phyloP scores from a whole-genome alignment of 1,140 invertebrate genomes.

The Phthorimaea operculella region DNA sequence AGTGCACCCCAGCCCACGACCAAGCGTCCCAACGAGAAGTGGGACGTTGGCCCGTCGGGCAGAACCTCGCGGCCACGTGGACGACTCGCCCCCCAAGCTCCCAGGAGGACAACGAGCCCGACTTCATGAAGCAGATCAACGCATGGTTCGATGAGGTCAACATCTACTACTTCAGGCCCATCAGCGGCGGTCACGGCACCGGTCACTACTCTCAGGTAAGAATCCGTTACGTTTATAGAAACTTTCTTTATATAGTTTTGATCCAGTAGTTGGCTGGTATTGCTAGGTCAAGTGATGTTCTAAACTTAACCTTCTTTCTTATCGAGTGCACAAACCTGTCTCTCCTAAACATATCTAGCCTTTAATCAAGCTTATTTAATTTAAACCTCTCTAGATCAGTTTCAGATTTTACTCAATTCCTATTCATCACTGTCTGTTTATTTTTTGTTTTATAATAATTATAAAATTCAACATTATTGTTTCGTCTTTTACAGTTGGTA shows the following conservation, averaged over 20 bases:
- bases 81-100: conserved; percentile 73
- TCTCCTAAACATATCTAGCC: no score
- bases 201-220: conserved; percentile 86
- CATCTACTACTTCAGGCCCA: conserved; percentile 74
- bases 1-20: conserved; percentile 82
- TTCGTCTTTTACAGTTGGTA: conserved; percentile 71
- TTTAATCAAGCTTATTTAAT: no score
- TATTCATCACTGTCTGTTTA: no score
- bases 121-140: conserved; percentile 79
- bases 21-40: conserved; percentile 57
- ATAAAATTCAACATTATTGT: no score
- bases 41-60: conserved; percentile 82
- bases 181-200: conserved; percentile 73
- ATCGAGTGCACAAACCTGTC: no score
- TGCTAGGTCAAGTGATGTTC: no score
- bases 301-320: no score
- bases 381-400: no score
- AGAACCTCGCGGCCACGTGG: conserved; percentile 85
- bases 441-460: no score
- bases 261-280: no score
- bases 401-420: no score
- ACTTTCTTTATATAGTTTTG: no score
- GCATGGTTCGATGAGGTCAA: conserved; percentile 86
- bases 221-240: background rate
- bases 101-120: conserved; percentile 70